These are phyloP conservation scores for Bubo scandiacus DNA, from an alignment of 2,113 vertebrate species.

Conservation along the genomic window DNA sequence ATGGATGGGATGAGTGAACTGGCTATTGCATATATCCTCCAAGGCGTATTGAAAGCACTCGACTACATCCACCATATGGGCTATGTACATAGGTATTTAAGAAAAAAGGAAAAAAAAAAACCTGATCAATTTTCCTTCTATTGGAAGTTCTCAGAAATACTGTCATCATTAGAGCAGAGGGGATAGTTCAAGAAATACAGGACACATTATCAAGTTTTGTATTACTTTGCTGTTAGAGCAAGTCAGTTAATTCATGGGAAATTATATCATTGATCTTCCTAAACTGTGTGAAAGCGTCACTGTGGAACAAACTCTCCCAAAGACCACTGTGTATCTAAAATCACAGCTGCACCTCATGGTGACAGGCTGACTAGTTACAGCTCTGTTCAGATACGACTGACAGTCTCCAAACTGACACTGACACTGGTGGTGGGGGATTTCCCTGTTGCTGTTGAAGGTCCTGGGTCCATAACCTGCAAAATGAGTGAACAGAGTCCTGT, in stretches of 20 bases:
- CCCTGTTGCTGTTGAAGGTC: background rate
- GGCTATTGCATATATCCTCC: conserved; percentile 93
- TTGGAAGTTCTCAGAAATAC: background rate
- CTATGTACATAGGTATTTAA: conserved; percentile 90
- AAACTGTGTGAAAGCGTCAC: background rate
- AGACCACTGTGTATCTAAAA: background rate
- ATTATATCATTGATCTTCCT: background rate
- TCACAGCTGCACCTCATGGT: background rate
- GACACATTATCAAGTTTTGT: background rate
- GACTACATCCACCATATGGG: conserved; percentile 99
- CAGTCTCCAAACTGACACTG: background rate
- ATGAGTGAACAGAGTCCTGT: background rate
- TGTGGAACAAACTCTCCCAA: background rate
- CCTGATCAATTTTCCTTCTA: background rate
- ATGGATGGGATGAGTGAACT: conserved; percentile 92
- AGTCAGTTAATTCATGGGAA: background rate
- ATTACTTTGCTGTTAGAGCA: background rate
- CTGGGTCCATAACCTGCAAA: background rate
- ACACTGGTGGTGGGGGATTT: background rate
- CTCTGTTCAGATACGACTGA: background rate
- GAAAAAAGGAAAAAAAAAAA: background rate
- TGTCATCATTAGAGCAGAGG: background rate
- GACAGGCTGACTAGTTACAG: background rate
- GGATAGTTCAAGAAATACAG: background rate
- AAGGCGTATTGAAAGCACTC: conserved; percentile 90